Conservation (phyloP, 1,140 invertebrate genomes). For the Pogonus chalceus region DNA sequence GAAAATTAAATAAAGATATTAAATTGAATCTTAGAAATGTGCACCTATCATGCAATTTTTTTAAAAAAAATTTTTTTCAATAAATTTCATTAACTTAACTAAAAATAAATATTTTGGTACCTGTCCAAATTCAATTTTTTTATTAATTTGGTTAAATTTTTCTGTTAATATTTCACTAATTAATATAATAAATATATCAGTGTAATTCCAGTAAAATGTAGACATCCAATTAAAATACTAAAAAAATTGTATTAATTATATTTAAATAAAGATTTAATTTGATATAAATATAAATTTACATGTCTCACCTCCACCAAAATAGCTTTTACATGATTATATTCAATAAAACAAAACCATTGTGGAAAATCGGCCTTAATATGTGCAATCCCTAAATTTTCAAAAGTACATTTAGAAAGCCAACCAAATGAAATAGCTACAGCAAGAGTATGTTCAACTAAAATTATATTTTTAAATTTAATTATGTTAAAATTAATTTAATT, state of each 20-base stretch:
- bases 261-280: neutral
- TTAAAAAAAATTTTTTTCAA: too few relatives aligned
- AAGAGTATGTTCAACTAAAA: neutral
- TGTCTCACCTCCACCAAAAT: neutral
- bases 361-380: conserved; percentile 1
- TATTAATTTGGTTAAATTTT: neutral
- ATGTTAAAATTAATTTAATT: too few relatives aligned
- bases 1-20: too few relatives aligned
- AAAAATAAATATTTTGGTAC: neutral
- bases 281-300: neutral
- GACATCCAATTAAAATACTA: conserved; percentile 3
- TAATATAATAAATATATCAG: neutral
- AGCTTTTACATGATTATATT: neutral
- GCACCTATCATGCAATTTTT: too few relatives aligned
- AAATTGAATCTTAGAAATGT: too few relatives aligned
- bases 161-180: neutral
- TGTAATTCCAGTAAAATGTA: neutral
- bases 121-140: neutral
- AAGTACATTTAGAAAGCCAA: neutral
- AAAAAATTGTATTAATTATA: neutral
- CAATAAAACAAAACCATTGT: neutral
- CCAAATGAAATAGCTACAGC: neutral
- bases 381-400: neutral
- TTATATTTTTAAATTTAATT: too few relatives aligned
- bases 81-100: too few relatives aligned